Evolutionary conservation across 2,888 invertebrate species (phyloP).

Genomic region (Blastobasis lacticolella): DNA sequence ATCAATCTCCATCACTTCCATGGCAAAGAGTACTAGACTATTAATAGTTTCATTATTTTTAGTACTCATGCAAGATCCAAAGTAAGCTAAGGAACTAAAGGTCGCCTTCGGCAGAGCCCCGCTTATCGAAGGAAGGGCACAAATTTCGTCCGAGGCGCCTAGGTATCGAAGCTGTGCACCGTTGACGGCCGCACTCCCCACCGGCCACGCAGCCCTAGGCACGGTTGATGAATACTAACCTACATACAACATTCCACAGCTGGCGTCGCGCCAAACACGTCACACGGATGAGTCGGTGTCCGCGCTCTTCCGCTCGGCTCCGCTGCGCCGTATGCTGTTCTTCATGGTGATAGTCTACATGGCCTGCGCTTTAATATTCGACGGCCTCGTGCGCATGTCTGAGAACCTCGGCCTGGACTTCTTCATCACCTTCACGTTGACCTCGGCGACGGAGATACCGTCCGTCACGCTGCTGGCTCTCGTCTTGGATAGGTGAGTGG

Average conservation of each 20-base stretch:
- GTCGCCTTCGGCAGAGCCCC: too few relatives aligned
- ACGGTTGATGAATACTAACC: too few relatives aligned
- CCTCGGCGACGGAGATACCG: constrained; percentile 63
- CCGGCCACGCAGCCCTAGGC: too few relatives aligned
- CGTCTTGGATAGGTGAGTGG: constrained; percentile 47
- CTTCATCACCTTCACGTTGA: constrained; percentile 61
- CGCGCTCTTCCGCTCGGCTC: constrained; percentile 37
- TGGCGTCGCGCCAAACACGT: constrained; percentile 42
- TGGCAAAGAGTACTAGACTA: too few relatives aligned
- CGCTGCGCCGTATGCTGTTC: constrained; percentile 41
- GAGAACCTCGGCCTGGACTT: constrained; percentile 60
- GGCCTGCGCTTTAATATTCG: constrained; percentile 56
- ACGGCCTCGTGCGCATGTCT: constrained; percentile 61
- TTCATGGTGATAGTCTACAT: constrained; percentile 52
- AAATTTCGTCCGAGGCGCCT: too few relatives aligned
- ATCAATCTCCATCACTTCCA: too few relatives aligned
- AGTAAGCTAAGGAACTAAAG: too few relatives aligned
- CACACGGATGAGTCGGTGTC: constrained; percentile 41
- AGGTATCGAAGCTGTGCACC: too few relatives aligned
- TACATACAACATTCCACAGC: constrained; percentile 21
- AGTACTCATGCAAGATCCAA: too few relatives aligned
- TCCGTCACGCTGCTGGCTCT: constrained; percentile 53
- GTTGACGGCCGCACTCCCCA: too few relatives aligned
- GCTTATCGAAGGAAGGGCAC: too few relatives aligned
- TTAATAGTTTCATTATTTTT: too few relatives aligned